A percentile compares a stretch with the other conserved stretches of the same genome.
Conservation (phyloP, 2,797 vertebrate species). For the Enteromius viviparus region DNA sequence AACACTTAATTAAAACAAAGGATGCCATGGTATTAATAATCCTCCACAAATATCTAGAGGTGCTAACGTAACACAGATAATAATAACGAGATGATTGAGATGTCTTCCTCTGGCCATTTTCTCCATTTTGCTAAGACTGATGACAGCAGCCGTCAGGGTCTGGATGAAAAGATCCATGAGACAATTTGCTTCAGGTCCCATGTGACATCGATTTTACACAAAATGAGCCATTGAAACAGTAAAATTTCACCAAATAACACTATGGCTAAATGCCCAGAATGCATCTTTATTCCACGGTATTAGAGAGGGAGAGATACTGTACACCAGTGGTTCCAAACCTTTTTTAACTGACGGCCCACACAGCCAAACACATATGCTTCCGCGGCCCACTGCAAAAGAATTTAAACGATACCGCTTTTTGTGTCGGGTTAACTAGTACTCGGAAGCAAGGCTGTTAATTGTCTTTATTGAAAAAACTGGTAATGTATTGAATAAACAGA, state of each 20-base stretch:
- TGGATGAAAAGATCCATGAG: slow-evolving; percentile 61
- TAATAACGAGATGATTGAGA: neutral
- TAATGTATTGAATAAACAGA: too few species aligned
- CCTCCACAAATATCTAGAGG: neutral
- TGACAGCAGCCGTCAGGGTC: slow-evolving; percentile 19
- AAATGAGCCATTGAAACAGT: slow-evolving; percentile 66
- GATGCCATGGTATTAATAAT: neutral
- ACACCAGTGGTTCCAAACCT: too few species aligned
- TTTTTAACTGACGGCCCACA: too few species aligned
- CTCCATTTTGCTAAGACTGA: slow-evolving; percentile 4
- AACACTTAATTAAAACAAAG: neutral
- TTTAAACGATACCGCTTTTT: too few species aligned
- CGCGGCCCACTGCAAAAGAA: too few species aligned
- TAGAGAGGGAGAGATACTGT: neutral
- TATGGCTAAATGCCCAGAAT: slow-evolving; percentile 55
- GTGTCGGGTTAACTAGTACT: too few species aligned
- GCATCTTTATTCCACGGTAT: slow-evolving; percentile 60
- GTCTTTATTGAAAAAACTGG: too few species aligned
- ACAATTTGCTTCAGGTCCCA: slow-evolving; percentile 62
- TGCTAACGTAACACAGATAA: neutral
- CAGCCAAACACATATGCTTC: too few species aligned
- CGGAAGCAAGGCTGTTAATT: too few species aligned
- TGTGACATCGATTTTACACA: slow-evolving; percentile 65
- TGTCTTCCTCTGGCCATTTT: neutral
- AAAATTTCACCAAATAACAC: slow-evolving; percentile 53